Base-by-base conservation (phyloP, 2,113 vertebrate genomes). In the Onychostoma macrolepis region DNA sequence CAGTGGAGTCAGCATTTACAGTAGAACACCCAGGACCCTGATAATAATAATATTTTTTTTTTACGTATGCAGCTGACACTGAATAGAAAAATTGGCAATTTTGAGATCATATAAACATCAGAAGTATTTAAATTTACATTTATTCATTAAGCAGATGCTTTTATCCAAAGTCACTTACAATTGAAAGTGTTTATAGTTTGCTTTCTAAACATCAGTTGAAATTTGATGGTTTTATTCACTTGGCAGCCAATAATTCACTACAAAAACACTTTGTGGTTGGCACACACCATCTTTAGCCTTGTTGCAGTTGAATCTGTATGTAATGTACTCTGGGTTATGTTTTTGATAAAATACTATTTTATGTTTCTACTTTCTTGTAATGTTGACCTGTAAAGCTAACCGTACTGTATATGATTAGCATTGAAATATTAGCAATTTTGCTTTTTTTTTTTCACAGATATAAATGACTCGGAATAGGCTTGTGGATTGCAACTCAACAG, bases 131-230 rank as follows among this genome's bases (percentile, higher is more conserved):
- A 15, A 50, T 74, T 41, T 41, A 41, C 19, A 41, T 72, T 11
- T n/a, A 12, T 26, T 63, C 2, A 26, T 89, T 72, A 9, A 84
- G 61, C 6, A 92, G 67, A 84, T 88, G 43, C n/a, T 58, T 80
- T 80, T 85, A 85, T 58, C 38, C 43, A 58, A 80, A 71, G 63
- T 1, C 38, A 78, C 26, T 78, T 30, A 61, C 24, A 85, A 2
- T 8, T 8, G 41, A 8, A 41, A 45, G n/a, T 65, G n/a, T 28
- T 28, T 65, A 6, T 67, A 67, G 26, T 67, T 67, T 67, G 11
- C 4, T 30, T 30, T 17, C 13, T 17, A 33, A 67, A 67, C 17
- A 33, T 33, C 6, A 33, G 7, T 67, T 67, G 2, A 33, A 33
- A 67, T 17, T 10, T 36, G 0, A 11, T 72, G 33, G 67, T 72